Evolutionary conservation across 2,888 invertebrate species (phyloP).

Genomic region (Petrophora chlorosata): DNA sequence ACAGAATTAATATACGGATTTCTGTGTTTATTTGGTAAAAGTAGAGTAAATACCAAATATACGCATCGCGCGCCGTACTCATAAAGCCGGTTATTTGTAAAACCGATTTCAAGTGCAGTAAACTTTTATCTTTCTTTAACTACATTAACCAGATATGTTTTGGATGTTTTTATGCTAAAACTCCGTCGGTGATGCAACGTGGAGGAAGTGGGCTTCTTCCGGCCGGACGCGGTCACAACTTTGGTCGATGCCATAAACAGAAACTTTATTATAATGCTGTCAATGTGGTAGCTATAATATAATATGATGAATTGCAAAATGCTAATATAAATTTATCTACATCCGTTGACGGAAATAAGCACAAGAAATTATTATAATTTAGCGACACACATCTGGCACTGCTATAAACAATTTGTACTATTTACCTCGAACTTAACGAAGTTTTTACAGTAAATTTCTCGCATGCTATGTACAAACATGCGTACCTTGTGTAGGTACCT

Average conservation of each 20-base stretch:
- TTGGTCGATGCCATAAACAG: slow-evolving; percentile 30
- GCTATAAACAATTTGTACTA: slow-evolving; percentile 21
- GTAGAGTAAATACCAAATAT: slow-evolving; percentile 12
- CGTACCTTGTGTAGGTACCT: too few relatives aligned
- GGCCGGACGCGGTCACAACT: slow-evolving; percentile 44
- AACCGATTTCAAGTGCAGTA: slow-evolving; percentile 26
- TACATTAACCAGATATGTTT: slow-evolving; percentile 22
- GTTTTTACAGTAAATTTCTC: slow-evolving; percentile 29
- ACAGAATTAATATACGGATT: slow-evolving; percentile 4
- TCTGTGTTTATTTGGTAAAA: slow-evolving; percentile 13
- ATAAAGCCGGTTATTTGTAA: slow-evolving; percentile 11
- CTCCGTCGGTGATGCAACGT: slow-evolving; percentile 41
- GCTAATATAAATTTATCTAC: slow-evolving; percentile 20
- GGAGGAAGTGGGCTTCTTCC: slow-evolving; percentile 45
- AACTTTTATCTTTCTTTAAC: slow-evolving; percentile 28
- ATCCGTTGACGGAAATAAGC: slow-evolving; percentile 19
- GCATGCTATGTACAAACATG: slow-evolving; percentile 30
- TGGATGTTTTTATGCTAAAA: slow-evolving; percentile 29
- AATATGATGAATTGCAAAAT: slow-evolving; percentile 22
- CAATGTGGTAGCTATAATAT: slow-evolving; percentile 19
- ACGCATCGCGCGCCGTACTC: slow-evolving; percentile 10
- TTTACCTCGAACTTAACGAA: slow-evolving; percentile 19
- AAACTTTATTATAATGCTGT: slow-evolving; percentile 18
- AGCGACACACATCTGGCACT: background rate
- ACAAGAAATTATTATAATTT: slow-evolving; percentile 13